Percentiles rank a stretch among this genome's conserved stretches.
Evolutionary conservation across 2,113 vertebrate genomes (phyloP).

Genomic region (Cyphomyrus discorhynchus): DNA sequence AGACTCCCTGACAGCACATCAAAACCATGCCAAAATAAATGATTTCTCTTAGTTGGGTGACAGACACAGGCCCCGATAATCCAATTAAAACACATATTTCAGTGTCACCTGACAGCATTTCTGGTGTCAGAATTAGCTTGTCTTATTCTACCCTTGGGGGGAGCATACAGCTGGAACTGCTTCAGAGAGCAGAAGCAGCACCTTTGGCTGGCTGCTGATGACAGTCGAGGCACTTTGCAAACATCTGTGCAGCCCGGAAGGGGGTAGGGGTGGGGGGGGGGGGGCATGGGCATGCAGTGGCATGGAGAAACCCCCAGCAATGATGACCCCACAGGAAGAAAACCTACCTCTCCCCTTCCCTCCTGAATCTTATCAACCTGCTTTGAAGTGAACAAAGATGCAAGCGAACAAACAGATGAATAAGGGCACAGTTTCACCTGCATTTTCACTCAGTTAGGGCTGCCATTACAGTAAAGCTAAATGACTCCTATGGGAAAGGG

Average conservation of each 20-base stretch:
- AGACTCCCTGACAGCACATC: background rate
- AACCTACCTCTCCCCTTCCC: constrained; percentile 1
- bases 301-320: background rate
- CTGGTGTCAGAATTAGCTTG: background rate
- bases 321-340: background rate
- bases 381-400: background rate
- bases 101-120: background rate
- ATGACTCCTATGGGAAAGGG: background rate
- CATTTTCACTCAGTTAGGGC: background rate
- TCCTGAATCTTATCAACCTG: background rate
- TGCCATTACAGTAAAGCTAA: background rate
- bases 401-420: background rate
- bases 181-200: background rate
- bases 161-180: background rate
- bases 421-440: background rate
- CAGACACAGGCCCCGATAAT: background rate
- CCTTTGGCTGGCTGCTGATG: background rate
- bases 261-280: background rate
- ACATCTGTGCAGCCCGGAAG: background rate
- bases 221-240: constrained; percentile 5
- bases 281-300: background rate
- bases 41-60: background rate
- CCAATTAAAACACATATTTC: background rate
- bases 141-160: background rate
- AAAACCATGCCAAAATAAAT: background rate